Base-by-base conservation (phyloP, 2,797 vertebrate species). In the Numenius phaeopus region DNA sequence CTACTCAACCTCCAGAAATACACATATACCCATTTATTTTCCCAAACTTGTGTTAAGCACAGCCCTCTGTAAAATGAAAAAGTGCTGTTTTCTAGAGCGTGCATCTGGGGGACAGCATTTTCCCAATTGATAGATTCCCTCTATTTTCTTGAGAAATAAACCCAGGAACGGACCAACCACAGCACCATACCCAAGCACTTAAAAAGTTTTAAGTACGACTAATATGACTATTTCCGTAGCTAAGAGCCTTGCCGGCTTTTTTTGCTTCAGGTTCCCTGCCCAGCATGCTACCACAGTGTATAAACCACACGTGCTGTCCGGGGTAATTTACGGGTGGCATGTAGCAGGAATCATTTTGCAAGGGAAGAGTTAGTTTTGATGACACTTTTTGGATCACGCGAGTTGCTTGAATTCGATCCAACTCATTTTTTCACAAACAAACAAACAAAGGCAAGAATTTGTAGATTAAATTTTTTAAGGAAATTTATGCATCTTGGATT, bases 231-330 rank as follows among this genome's bases (percentile, higher is more conserved):
- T 66, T 92, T 95, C 84, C 5, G 0, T 21, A 88, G 72, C 65
- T 57, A 91, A 78, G n/a, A 65, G 11, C 26, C 58, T 42, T 46
- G 57, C 70, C 42, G 89, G 59, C 44, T 91, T 91, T 96, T 81
- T 83, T 24, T 83, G 46, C 65, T 95, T 83, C 46, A 55, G 54
- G 83, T 46, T 78, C 32, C 62, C 61, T 84, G 83, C 47, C 42
- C 77, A 95, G 72, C 75, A 90, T 23, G 46, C 54, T 91, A 87
- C 82, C 79, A 73, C 79, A 82, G 73, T 88, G 93, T 72, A 83
- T 44, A 47, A 95, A 93, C 79, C 90, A 91, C 42, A 94, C 82
- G 73, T 95, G 83, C 95, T 87, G 29, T 61, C 80, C 71, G 77
- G 71, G 59, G 59, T 80, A 92, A 95, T 92, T 85, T 85, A 87